These are phyloP conservation scores for Anolis apletophallus DNA, from an alignment of 2,797 vertebrate genomes.

Conservation along the genomic window DNA sequence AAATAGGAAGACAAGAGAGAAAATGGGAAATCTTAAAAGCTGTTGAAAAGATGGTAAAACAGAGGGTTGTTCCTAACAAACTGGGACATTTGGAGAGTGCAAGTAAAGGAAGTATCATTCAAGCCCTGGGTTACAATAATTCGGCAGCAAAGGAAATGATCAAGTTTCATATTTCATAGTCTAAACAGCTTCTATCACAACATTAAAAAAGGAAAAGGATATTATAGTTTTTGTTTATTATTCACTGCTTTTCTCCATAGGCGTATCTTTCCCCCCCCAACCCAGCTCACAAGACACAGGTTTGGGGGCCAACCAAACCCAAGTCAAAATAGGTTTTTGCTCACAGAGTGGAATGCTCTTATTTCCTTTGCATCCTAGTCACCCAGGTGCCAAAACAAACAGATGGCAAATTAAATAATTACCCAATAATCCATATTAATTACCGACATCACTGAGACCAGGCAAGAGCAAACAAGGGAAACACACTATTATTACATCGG, in stretches of 20 bases:
- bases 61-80: too few relatives aligned
- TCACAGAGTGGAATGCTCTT: slow-evolving; percentile 18
- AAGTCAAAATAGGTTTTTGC: slow-evolving; percentile 55
- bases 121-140: slow-evolving; percentile 17
- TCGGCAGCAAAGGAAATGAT: slow-evolving; percentile 18
- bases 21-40: too few relatives aligned
- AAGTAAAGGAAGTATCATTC: neutral
- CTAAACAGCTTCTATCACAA: slow-evolving; percentile 27
- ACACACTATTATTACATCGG: slow-evolving; percentile 26
- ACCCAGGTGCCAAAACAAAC: slow-evolving; percentile 35
- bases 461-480: slow-evolving; percentile 31
- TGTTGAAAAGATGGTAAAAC: too few relatives aligned
- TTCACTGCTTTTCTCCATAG: neutral
- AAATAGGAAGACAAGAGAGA: too few relatives aligned
- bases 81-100: too few relatives aligned
- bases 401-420: slow-evolving; percentile 32
- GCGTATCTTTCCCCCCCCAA: slow-evolving; percentile 31
- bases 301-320: slow-evolving; percentile 46
- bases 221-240: slow-evolving; percentile 21
- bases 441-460: slow-evolving; percentile 43
- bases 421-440: slow-evolving; percentile 42
- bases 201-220: neutral
- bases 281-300: slow-evolving; percentile 26
- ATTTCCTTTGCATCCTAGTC: slow-evolving; percentile 42
- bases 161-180: slow-evolving; percentile 32